phyloP scores from a whole-genome alignment of 2,797 vertebrate genomes.

The Hippoglossus hippoglossus region DNA sequence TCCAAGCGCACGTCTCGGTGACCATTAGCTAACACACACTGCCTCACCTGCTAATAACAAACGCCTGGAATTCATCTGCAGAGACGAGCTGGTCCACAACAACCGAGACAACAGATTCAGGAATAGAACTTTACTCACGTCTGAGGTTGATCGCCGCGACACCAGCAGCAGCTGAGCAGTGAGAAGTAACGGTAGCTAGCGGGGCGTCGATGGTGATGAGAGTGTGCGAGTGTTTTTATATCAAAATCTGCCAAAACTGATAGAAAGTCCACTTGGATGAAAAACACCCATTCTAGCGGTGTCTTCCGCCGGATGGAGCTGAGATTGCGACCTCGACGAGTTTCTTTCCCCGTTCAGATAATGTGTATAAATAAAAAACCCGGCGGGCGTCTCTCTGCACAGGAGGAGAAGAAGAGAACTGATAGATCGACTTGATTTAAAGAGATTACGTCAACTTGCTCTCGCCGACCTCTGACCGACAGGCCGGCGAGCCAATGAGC shows the following conservation, averaged over 20 bases:
- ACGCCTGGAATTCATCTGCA: not conserved
- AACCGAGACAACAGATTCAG: not conserved
- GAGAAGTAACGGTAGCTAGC: conserved; percentile 65
- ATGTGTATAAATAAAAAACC: conserved; percentile 9
- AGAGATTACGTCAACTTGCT: conserved; percentile 88
- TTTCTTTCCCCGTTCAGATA: conserved; percentile 50
- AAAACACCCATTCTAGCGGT: conserved; percentile 83
- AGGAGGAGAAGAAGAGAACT: conserved; percentile 69
- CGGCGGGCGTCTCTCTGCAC: conserved; percentile 58
- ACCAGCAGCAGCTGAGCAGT: conserved; percentile 65
- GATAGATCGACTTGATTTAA: conserved; percentile 84
- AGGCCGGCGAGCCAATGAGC: conserved; percentile 61
- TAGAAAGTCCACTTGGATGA: conserved; percentile 69
- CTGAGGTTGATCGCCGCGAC: conserved; percentile 57
- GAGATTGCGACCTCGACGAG: conserved; percentile 14
- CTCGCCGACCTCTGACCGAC: conserved; percentile 63
- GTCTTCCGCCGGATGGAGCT: conserved; percentile 59
- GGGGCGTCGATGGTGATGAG: conserved; percentile 61
- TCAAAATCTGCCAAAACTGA: conserved; percentile 76
- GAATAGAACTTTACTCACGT: conserved; percentile 72
- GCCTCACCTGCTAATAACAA: conserved; percentile 4
- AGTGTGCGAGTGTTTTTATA: conserved; percentile 55
- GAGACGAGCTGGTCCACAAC: too few species aligned
- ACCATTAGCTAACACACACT: conserved; percentile 14
- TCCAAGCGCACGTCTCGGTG: conserved; percentile 3